Evolutionary conservation across 2,113 vertebrate species (phyloP), one percentile per base, ranked within the genome.

Genomic region (Actenoides lindsayi): DNA sequence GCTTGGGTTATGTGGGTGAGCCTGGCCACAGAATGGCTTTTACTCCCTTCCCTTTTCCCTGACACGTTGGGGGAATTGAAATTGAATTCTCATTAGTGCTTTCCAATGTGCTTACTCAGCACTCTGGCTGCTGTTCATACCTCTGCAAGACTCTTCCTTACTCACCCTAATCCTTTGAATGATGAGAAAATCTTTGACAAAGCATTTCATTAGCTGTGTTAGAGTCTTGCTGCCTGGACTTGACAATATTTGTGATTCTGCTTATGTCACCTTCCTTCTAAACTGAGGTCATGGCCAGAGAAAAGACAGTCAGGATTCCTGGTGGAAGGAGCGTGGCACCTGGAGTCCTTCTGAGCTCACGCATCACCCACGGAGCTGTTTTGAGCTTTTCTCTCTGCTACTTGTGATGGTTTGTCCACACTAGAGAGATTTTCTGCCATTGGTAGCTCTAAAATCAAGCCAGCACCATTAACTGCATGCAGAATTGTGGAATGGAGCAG

Each of bases 1-100:
- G 7, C 17, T 24, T 75, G 0, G 3, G 11, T 68, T 44, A 21
- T 0, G 0, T 60, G 68, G 16, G 31, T 77, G 54, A 84, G 14
- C 20, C 68, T 73, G 53, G 9, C 24, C 1, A 0, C 41, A 42
- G 53, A 62, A 37, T 33, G 41, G 31, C 31, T 60, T 60, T 84
- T 87, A 50, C 12, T 27, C 20, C 8, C 6, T 60, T 41, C 13
- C 5, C 10, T 60, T 64, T 41, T 60, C 41, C 11, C 23, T 46
- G 8, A 42, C 33, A 25, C 1, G 0, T 41, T 64, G 53, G 63
- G 16, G 41, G 67, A 59, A n/a, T 83, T 80, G 21, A 50, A 76
- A 50, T 18, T 41, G 37, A 76, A 41, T 60, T 65, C 20, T 2
- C 64, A 24, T 56, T 53, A 19, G 16, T 19, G 6, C 59, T 80